These are phyloP conservation scores for Litocranius walleri DNA, from an alignment of 2,113 vertebrate genomes.

Conservation along the genomic window DNA sequence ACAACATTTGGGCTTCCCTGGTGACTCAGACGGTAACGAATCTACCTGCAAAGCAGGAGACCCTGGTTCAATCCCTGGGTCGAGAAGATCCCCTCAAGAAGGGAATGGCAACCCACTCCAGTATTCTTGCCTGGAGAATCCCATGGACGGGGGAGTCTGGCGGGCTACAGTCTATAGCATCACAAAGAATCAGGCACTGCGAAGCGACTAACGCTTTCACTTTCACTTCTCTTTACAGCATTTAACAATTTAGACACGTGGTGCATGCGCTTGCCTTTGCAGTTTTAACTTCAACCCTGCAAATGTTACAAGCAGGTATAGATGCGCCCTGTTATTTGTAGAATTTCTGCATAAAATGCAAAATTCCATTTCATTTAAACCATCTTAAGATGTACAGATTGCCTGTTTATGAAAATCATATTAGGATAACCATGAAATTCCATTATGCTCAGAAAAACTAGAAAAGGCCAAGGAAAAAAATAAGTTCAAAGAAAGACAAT, in stretches of 20 bases:
- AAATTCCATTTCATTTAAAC: constrained; percentile 28
- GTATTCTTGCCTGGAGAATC: not conserved
- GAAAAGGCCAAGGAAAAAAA: not conserved
- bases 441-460: not conserved
- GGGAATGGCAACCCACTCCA: not conserved
- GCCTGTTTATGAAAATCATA: constrained; percentile 15
- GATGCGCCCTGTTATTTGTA: not conserved
- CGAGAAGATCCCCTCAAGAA: accelerated
- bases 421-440: not conserved
- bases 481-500: not conserved
- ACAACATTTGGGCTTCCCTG: not conserved
- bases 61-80: not conserved
- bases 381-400: not conserved
- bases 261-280: not conserved
- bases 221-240: not conserved
- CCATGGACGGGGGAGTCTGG: not conserved
- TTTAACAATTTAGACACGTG: not conserved
- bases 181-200: not conserved
- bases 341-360: not conserved
- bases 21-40: not conserved
- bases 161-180: not conserved
- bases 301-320: not conserved
- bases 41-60: not conserved
- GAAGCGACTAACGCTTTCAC: not conserved
- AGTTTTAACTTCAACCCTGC: not conserved